Percentiles rank a stretch among this genome's conserved stretches.
These are phyloP conservation scores for Lycophotia porphyrea DNA, from an alignment of 2,888 invertebrate species.

Conservation along the genomic window DNA sequence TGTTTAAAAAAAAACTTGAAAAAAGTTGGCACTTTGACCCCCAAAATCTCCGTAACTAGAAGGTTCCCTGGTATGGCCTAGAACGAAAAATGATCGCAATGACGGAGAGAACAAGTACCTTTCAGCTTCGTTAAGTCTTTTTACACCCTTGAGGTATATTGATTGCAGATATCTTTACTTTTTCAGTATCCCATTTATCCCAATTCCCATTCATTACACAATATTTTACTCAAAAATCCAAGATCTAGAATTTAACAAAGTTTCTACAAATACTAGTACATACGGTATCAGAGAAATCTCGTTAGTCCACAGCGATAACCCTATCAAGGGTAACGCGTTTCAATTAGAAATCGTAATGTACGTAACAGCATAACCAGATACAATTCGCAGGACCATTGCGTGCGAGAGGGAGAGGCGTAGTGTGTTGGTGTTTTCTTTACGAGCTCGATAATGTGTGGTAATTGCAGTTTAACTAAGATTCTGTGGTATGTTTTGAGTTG, in stretches of 20 bases:
- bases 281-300: slow-evolving; percentile 29
- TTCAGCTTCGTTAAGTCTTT: too few relatives aligned
- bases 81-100: too few relatives aligned
- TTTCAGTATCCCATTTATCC: neutral
- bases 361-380: slow-evolving; percentile 27
- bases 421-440: slow-evolving; percentile 2
- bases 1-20: too few relatives aligned
- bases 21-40: too few relatives aligned
- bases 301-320: slow-evolving; percentile 20
- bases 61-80: too few relatives aligned
- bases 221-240: neutral
- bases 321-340: slow-evolving; percentile 39
- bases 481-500: neutral
- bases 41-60: too few relatives aligned
- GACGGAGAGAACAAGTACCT: too few relatives aligned
- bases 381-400: neutral
- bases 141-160: too few relatives aligned
- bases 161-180: neutral
- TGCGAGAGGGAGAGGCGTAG: neutral
- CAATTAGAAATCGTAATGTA: slow-evolving; percentile 34
- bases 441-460: slow-evolving; percentile 15
- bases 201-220: too few relatives aligned
- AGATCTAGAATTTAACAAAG: neutral
- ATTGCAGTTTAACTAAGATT: slow-evolving; percentile 18
- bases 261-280: neutral